Evolutionary conservation across 2,888 invertebrate species (phyloP), one percentile per base, ranked within the genome.

Genomic region (Augochlorella aurata): DNA sequence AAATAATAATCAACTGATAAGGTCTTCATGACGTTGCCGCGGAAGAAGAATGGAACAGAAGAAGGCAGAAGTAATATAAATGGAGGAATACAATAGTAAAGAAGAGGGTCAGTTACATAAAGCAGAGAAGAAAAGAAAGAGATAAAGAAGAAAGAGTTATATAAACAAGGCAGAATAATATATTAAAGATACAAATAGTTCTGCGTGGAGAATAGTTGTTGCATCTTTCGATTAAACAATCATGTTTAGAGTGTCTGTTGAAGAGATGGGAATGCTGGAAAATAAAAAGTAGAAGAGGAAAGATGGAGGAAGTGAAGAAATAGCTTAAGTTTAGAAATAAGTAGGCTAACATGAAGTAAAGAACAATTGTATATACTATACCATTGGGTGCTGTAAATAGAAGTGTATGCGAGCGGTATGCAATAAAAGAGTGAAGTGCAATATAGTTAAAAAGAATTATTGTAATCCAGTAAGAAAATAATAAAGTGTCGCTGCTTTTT

Each of bases 261-360:
- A 58, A 29, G 38, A 7, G 38, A 38, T 5, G 38, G 38, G 7
- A 38, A 38, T 3, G 38, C 1, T 38, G 38, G 38, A 38, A 38
- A 38, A 38, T 38, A 38, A 38, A 38, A 38, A 38, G 38, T 38
- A 38, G 38, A 38, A 38, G 29, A 58, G 16, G 8, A 24, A 16
- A 12, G 8, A 2, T 58, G 24, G 21, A 58, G 16, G 7, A 16
- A 21, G 24, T 21, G 58, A 58, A 24, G 24, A 58, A 24, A 8
- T 58, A 58, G 58, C 12, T 24, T 58, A 58, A 58, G 58, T 58
- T 16, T 58, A 58, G 58, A 24, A 24, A 29, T 58, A 58, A 24
- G 58, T 58, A 58, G 24, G 58, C 58, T 58, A 24, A 58, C 58
- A 2, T 24, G 58, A 65, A 65, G 65, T 38, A 65, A 38, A 50